A percentile compares a stretch with the other conserved stretches of the same genome.
Conservation (phyloP, 2,113 vertebrate genomes). For the Gorsachius goisagi region DNA sequence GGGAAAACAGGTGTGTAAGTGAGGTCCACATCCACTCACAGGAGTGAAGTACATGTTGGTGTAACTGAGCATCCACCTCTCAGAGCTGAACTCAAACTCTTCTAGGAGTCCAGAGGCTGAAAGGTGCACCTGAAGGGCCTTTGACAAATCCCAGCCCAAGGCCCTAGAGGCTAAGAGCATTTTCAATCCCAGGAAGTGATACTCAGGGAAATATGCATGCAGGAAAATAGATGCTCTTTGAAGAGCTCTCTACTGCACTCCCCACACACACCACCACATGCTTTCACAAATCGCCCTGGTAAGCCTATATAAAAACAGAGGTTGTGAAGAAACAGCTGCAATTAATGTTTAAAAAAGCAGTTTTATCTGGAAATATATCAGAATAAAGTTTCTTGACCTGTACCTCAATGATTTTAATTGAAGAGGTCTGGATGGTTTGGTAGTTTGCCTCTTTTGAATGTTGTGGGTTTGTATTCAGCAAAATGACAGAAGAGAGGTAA, state of each 20-base stretch:
- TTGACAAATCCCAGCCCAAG: background rate
- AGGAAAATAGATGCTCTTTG: background rate
- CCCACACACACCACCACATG: accelerated
- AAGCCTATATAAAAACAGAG: background rate
- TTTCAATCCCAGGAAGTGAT: accelerated
- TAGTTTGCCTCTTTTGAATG: background rate
- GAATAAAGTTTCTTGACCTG: background rate
- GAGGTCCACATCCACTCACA: background rate
- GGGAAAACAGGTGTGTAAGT: background rate
- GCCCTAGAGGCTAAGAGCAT: background rate
- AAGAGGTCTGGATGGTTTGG: background rate
- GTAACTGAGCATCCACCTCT: background rate
- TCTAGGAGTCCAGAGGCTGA: background rate
- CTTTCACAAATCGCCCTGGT: background rate
- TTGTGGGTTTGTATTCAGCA: background rate
- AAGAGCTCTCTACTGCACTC: background rate
- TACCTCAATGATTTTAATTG: background rate
- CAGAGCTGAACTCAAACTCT: background rate
- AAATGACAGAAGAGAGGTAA: background rate
- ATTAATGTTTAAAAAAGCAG: background rate
- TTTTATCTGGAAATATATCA: background rate
- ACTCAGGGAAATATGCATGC: background rate
- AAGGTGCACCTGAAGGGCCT: background rate
- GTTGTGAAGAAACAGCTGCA: background rate
- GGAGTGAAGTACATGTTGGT: background rate